Conservation (phyloP, 1,140 invertebrate genomes). For the Ooceraea biroi region DNA sequence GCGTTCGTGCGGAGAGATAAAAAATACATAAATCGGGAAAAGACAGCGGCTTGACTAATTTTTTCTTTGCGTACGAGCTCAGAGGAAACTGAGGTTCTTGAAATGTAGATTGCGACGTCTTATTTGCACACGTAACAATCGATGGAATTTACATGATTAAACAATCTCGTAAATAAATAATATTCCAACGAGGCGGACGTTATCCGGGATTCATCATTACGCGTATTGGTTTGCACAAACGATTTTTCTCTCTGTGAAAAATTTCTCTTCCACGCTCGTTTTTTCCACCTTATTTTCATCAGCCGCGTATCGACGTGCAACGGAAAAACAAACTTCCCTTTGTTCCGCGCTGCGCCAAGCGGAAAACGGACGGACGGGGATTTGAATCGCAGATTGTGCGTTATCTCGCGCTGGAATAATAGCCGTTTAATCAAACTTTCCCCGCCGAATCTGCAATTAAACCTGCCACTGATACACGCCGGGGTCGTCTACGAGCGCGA, state of each 20-base stretch:
- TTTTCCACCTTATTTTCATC: conserved; percentile 27
- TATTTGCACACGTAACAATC: too few relatives aligned
- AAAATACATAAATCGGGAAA: background rate
- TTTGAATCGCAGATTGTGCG: conserved; percentile 45
- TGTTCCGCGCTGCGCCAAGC: conserved; percentile 24
- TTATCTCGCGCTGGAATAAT: conserved; percentile 54
- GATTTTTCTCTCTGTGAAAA: background rate
- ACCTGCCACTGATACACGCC: conserved; percentile 54
- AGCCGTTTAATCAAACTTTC: conserved; percentile 54
- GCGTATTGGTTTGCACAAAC: background rate
- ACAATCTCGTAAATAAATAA: too few relatives aligned
- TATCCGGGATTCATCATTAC: background rate
- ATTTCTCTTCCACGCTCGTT: background rate
- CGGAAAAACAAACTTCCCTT: conserved; percentile 41
- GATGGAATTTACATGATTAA: too few relatives aligned
- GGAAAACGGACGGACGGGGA: background rate
- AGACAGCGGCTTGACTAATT: too few relatives aligned
- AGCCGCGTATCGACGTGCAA: background rate
- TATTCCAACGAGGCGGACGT: too few relatives aligned
- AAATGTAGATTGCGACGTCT: too few relatives aligned
- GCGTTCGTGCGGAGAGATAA: background rate
- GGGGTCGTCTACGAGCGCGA: conserved; percentile 49
- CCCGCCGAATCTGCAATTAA: conserved; percentile 49
- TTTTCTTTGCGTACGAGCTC: too few relatives aligned
- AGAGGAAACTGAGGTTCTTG: too few relatives aligned